Conservation (phyloP, 2,888 invertebrate species). For the Heliconius aoede region DNA sequence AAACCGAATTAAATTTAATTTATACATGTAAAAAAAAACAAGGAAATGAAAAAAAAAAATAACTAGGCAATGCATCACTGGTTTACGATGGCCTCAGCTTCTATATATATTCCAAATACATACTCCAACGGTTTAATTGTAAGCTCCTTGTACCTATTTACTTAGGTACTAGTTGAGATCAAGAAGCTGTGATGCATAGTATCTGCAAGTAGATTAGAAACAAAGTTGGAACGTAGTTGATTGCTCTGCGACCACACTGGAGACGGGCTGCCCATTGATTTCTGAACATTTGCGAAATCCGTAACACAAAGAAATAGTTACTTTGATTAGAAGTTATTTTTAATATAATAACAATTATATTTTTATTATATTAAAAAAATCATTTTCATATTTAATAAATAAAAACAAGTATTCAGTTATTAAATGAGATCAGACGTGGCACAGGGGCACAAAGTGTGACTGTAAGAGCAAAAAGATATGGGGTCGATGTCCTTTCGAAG, state of each 20-base stretch:
- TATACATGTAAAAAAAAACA: too few species aligned
- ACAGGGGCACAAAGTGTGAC: too few species aligned
- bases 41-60: too few species aligned
- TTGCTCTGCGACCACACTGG: constrained; percentile 41
- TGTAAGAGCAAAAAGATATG: too few species aligned
- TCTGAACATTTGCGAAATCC: constrained; percentile 26
- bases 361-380: too few species aligned
- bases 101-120: constrained; percentile 1
- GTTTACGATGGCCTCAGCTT: background rate
- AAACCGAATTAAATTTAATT: too few species aligned
- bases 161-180: constrained; percentile 26
- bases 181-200: constrained; percentile 34
- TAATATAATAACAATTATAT: too few species aligned
- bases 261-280: constrained; percentile 36
- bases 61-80: too few species aligned
- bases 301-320: background rate
- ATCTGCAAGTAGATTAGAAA: constrained; percentile 37
- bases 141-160: background rate
- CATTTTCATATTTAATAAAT: too few species aligned
- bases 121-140: constrained; percentile 1
- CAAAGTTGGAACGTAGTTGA: constrained; percentile 39
- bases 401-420: too few species aligned
- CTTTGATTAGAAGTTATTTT: background rate
- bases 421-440: too few species aligned
- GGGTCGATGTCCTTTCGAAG: too few species aligned